Conservation (phyloP, 2,797 vertebrate species). For the Sphenopsis melanotis region DNA sequence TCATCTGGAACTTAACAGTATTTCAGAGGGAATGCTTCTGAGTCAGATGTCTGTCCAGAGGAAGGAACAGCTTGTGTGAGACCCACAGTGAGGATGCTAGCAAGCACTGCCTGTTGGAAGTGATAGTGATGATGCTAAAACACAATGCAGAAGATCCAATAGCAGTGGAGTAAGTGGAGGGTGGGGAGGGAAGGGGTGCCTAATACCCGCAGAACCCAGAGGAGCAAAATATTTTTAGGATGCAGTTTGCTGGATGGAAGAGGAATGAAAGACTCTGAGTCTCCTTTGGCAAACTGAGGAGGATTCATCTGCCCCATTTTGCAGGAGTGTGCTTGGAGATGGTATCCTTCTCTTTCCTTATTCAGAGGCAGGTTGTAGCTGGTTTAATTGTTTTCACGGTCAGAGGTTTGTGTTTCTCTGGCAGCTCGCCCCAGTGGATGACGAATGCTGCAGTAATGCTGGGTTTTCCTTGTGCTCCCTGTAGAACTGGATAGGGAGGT, state of each 20-base stretch:
- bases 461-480: conserved; percentile 45
- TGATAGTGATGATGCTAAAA: background rate
- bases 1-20: background rate
- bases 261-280: background rate
- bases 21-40: background rate
- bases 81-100: background rate
- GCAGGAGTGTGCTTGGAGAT: conserved; percentile 17
- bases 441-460: conserved; percentile 51
- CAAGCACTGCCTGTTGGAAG: background rate
- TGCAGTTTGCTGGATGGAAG: background rate
- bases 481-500: conserved; percentile 57
- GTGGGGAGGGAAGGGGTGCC: background rate
- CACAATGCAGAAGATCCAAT: background rate
- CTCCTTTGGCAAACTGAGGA: background rate
- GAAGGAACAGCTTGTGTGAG: background rate
- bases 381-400: conserved; percentile 39
- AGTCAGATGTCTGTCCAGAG: background rate
- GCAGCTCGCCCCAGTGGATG: conserved; percentile 17
- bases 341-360: background rate
- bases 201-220: background rate
- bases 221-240: background rate
- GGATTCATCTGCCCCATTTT: background rate
- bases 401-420: conserved; percentile 46
- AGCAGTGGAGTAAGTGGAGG: background rate
- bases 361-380: conserved; percentile 21